Conservation (phyloP, 2,797 vertebrate genomes). For the Myoxocephalus aenaeus region DNA sequence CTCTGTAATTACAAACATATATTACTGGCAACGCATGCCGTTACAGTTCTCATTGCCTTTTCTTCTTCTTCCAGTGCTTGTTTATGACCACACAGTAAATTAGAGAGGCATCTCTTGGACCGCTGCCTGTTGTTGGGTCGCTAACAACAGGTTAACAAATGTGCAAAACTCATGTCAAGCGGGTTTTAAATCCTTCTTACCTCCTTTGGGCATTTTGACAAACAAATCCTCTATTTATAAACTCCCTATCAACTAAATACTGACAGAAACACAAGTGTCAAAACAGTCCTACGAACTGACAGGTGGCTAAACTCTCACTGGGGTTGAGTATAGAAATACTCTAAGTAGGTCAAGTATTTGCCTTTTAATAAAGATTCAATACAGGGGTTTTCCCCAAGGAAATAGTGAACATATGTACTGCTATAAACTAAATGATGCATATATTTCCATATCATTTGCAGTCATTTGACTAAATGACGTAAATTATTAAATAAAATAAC, state of each 20-base stretch:
- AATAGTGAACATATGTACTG: fast-evolving
- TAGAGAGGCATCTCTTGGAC: background rate
- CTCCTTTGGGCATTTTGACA: slow-evolving; percentile 85
- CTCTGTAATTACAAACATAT: no score
- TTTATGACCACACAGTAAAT: background rate
- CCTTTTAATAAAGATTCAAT: slow-evolving; percentile 51
- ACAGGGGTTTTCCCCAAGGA: fast-evolving
- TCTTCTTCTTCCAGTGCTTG: no score
- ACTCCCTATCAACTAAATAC: slow-evolving; percentile 1
- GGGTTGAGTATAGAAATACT: slow-evolving; percentile 32
- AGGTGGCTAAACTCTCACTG: slow-evolving; percentile 68
- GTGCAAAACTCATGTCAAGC: slow-evolving; percentile 6
- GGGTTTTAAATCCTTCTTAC: slow-evolving; percentile 68
- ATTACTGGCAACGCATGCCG: no score
- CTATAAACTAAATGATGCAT: fast-evolving
- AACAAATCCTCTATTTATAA: slow-evolving; percentile 28
- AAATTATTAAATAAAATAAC: fast-evolving
- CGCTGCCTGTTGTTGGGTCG: slow-evolving; percentile 9
- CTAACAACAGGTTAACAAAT: slow-evolving; percentile 46
- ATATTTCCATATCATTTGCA: fast-evolving
- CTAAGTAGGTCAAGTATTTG: slow-evolving; percentile 40
- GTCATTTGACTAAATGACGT: fast-evolving
- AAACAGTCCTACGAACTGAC: slow-evolving; percentile 59
- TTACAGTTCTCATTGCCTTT: no score
- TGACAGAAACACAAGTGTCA: slow-evolving; percentile 40